phyloP scores from a whole-genome alignment of 2,888 invertebrate genomes.

The Rugalucina vietnamica region DNA sequence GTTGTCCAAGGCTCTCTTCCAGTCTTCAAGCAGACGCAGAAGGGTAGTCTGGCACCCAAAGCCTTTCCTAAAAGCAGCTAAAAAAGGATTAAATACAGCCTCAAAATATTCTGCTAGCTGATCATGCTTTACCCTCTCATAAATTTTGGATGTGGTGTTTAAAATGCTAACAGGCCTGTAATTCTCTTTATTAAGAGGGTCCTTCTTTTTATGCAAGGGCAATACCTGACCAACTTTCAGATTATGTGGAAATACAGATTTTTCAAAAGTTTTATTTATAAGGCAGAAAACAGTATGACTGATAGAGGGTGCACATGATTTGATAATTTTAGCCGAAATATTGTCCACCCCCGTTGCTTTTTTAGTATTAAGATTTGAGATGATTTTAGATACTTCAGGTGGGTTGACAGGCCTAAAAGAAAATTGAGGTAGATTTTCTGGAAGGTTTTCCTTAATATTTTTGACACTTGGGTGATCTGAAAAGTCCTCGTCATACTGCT shows the following conservation, averaged over 20 bases:
- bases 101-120: slow-evolving; percentile 24
- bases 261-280: slow-evolving; percentile 1
- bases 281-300: neutral
- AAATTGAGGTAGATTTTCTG: no score
- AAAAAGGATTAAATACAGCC: neutral
- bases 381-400: slow-evolving; percentile 4
- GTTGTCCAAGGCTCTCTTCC: neutral
- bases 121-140: slow-evolving; percentile 29
- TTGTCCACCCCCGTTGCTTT: slow-evolving; percentile 13
- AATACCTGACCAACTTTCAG: slow-evolving; percentile 30
- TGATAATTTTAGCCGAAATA: slow-evolving; percentile 12
- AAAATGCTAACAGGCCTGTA: slow-evolving; percentile 38
- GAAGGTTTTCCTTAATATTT: neutral
- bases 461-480: neutral
- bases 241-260: slow-evolving; percentile 15
- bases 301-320: slow-evolving; percentile 6
- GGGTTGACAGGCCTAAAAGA: neutral
- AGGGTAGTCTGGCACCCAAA: slow-evolving; percentile 16
- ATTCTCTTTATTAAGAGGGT: slow-evolving; percentile 16
- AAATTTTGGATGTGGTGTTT: slow-evolving; percentile 26
- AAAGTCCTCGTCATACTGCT: neutral
- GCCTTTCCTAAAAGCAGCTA: slow-evolving; percentile 13
- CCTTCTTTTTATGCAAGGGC: slow-evolving; percentile 31
- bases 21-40: neutral
- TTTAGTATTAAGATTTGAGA: slow-evolving; percentile 16